Percentiles rank a stretch among this genome's conserved stretches.
phyloP scores from a whole-genome alignment of 2,888 invertebrate species.

The Eustalomyia histrio region DNA sequence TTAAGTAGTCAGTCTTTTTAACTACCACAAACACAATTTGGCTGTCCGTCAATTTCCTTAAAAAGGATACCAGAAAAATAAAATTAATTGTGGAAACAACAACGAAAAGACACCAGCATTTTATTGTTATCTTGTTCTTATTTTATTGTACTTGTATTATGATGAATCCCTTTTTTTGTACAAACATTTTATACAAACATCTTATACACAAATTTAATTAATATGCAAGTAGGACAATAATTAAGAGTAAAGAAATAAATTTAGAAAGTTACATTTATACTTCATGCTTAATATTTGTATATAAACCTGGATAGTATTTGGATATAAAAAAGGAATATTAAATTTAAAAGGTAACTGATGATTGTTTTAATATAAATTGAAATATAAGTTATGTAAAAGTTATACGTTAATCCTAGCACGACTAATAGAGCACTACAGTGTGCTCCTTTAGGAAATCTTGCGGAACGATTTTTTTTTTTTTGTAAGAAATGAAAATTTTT shows the following conservation, averaged over 20 bases:
- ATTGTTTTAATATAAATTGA: too few species aligned
- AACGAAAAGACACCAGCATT: conserved; percentile 12
- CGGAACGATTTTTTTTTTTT: too few species aligned
- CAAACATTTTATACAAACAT: background rate
- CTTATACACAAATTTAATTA: conserved; percentile 25
- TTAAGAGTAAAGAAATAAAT: conserved; percentile 3
- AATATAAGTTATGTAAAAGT: too few species aligned
- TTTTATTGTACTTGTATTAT: background rate
- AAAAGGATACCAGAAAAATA: conserved; percentile 16
- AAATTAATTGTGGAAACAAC: conserved; percentile 2
- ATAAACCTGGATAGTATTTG: too few species aligned
- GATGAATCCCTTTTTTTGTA: conserved; percentile 6
- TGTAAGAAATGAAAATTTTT: too few species aligned
- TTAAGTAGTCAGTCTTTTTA: conserved; percentile 19
- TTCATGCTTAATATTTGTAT: too few species aligned
- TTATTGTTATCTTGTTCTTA: background rate
- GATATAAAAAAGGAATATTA: too few species aligned
- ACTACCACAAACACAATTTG: conserved; percentile 34
- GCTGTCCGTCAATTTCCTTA: conserved; percentile 32
- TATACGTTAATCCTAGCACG: too few species aligned
- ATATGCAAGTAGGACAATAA: conserved; percentile 43
- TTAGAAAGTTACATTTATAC: too few species aligned
- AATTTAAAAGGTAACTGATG: too few species aligned
- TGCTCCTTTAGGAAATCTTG: too few species aligned
- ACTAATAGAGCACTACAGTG: too few species aligned